A percentile compares a stretch with the other conserved stretches of the same genome.
These are phyloP conservation scores for Lathamus discolor DNA, from an alignment of 2,113 vertebrate species.

Conservation along the genomic window DNA sequence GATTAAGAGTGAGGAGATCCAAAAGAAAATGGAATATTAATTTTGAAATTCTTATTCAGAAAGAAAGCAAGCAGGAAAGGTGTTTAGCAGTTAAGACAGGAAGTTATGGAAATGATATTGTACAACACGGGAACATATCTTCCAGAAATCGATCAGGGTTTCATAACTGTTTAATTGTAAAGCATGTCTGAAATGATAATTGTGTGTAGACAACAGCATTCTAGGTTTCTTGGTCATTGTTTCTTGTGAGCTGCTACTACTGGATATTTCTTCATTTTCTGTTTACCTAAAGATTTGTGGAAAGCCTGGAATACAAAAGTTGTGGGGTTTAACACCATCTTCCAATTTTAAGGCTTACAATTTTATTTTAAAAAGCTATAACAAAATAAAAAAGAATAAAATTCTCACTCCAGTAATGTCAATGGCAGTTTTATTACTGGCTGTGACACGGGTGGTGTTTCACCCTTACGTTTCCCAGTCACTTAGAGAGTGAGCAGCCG, in stretches of 20 bases:
- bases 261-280: neutral
- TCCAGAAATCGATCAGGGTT: neutral
- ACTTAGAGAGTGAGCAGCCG: neutral
- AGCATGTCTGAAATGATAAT: neutral
- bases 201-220: neutral
- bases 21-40: neutral
- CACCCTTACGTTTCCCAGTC: neutral
- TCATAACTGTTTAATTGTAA: neutral
- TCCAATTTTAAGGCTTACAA: neutral
- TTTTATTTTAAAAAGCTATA: neutral
- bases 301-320: neutral
- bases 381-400: neutral
- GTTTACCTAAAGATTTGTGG: neutral
- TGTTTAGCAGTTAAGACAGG: neutral
- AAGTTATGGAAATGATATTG: neutral
- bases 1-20: neutral
- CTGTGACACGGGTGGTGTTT: neutral
- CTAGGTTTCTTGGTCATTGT: neutral
- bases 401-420: neutral
- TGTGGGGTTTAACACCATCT: neutral
- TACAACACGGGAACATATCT: neutral
- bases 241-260: neutral
- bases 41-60: neutral
- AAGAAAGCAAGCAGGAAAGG: neutral
- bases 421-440: neutral